Percentiles rank a stretch among this genome's conserved stretches.
These are phyloP conservation scores for Lonchura striata DNA, from an alignment of 2,113 vertebrate species.

Conservation along the genomic window DNA sequence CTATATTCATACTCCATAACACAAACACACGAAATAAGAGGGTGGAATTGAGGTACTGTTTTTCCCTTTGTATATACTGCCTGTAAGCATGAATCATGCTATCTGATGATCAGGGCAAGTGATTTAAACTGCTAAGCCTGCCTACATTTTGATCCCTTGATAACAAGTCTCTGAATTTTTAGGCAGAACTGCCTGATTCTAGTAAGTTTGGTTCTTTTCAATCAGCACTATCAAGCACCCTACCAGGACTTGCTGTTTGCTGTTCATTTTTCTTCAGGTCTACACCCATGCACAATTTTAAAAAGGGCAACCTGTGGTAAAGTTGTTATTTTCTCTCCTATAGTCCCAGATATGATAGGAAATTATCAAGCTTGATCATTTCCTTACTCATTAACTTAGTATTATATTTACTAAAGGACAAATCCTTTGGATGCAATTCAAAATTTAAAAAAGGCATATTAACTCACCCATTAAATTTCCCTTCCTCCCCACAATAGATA, in stretches of 20 bases:
- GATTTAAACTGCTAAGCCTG: not conserved
- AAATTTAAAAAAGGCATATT: not conserved
- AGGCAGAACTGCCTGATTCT: not conserved
- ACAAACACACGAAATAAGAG: not conserved
- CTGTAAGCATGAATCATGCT: not conserved
- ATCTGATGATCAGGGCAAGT: not conserved
- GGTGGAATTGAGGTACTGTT: not conserved
- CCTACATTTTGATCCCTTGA: constrained; percentile 1
- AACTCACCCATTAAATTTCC: not conserved
- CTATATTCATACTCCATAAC: not conserved
- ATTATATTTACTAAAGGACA: constrained; percentile 33
- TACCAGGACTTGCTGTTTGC: not conserved
- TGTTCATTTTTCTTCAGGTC: not conserved
- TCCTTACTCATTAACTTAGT: constrained; percentile 25
- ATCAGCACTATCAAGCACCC: not conserved
- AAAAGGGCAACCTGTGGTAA: constrained; percentile 10
- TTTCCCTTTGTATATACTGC: not conserved
- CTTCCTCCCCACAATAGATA: not conserved
- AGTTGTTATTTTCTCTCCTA: constrained; percentile 17
- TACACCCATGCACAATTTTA: not conserved
- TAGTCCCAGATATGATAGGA: not conserved
- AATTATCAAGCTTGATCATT: constrained; percentile 32
- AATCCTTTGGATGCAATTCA: not conserved
- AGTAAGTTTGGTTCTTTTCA: not conserved
- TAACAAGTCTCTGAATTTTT: not conserved